Evolutionary conservation across 1,140 invertebrate species (phyloP).

Genomic region (Mycetomoellerius zeteki): DNA sequence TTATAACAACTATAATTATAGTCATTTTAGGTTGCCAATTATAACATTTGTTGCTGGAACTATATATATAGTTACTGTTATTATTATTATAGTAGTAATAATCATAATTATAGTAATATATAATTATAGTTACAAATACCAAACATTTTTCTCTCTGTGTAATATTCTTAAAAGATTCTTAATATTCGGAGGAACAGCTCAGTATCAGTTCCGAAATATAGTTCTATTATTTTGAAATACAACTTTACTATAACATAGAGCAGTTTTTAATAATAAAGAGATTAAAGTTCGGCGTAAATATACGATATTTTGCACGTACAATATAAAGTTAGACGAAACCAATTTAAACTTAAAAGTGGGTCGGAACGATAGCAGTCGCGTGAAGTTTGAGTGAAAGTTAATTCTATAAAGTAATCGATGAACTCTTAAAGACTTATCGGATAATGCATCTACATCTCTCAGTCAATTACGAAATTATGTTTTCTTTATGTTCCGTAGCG

Average conservation of each 20-base stretch:
- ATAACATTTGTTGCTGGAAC: no score
- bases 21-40: no score
- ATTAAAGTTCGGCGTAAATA: neutral
- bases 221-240: neutral
- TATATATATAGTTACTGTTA: no score
- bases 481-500: neutral
- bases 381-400: slow-evolving; percentile 15
- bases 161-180: no score
- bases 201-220: neutral
- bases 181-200: no score
- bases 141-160: no score
- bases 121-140: no score
- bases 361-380: neutral
- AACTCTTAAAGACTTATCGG: neutral
- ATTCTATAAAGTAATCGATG: slow-evolving; percentile 10
- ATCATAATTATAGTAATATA: no score
- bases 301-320: neutral
- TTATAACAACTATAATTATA: no score
- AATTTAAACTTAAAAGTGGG: slow-evolving; percentile 22
- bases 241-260: neutral
- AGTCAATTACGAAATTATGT: neutral
- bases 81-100: no score
- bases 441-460: neutral
- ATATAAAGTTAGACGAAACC: slow-evolving; percentile 5
- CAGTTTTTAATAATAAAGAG: neutral